These are phyloP conservation scores for Lepidurus packardi DNA, from an alignment of 1,140 invertebrate genomes.

Conservation along the genomic window DNA sequence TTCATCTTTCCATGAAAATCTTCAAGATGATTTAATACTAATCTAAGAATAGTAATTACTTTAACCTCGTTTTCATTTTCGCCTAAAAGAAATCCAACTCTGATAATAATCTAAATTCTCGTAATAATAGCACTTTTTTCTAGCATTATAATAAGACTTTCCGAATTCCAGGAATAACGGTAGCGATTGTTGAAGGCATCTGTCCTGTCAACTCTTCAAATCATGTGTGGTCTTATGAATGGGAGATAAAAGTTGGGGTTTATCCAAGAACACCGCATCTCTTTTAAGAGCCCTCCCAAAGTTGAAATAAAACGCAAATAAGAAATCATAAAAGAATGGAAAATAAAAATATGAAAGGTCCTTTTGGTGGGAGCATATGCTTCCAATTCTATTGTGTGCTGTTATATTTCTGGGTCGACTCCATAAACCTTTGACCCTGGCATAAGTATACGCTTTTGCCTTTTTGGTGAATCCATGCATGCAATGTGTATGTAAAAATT, in stretches of 20 bases:
- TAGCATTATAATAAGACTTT: no score
- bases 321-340: background rate
- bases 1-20: no score
- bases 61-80: no score
- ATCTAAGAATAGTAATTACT: no score
- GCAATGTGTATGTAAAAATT: background rate
- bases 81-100: no score
- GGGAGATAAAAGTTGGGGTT: background rate
- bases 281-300: background rate
- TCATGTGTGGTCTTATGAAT: background rate
- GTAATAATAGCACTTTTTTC: no score
- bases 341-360: background rate
- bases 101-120: no score
- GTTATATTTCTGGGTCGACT: background rate
- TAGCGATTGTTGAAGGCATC: background rate
- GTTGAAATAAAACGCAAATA: background rate
- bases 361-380: background rate
- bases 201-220: background rate
- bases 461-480: background rate
- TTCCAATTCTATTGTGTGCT: background rate
- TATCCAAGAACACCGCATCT: background rate
- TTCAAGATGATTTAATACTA: no score
- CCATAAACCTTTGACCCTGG: slow-evolving; percentile 8
- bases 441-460: background rate
- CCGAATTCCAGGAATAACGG: no score